These are phyloP conservation scores for Podiceps cristatus DNA, from an alignment of 2,113 vertebrate species.

Conservation along the genomic window DNA sequence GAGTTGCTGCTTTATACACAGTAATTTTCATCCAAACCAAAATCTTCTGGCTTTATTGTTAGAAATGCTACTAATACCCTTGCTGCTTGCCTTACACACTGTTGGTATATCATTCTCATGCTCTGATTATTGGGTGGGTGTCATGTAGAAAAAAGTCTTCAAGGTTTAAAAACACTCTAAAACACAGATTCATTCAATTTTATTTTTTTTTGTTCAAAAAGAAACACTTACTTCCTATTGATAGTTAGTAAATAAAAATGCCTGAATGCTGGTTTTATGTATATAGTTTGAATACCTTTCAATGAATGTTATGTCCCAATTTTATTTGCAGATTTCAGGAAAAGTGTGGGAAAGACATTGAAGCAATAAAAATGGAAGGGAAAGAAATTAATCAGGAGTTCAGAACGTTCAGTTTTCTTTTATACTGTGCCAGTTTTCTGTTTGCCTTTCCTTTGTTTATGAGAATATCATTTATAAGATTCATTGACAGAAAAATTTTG, in stretches of 20 bases:
- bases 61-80: background rate
- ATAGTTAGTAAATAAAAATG: background rate
- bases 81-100: background rate
- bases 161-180: background rate
- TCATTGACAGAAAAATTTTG: conserved; percentile 3
- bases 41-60: background rate
- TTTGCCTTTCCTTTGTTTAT: background rate
- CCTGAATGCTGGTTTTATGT: background rate
- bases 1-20: background rate
- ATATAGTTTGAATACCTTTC: background rate
- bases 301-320: background rate
- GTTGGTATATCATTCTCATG: background rate
- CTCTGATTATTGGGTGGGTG: background rate
- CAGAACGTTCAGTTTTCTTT: conserved; percentile 47
- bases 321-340: conserved; percentile 57
- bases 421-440: background rate
- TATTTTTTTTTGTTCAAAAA: background rate
- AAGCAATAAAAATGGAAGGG: conserved; percentile 46
- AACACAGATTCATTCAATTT: background rate
- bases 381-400: conserved; percentile 52
- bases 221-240: background rate
- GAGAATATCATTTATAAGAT: conserved; percentile 11
- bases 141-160: background rate
- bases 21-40: background rate
- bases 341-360: conserved; percentile 37